These are phyloP conservation scores for Habroteleia sp. DNA, from an alignment of 2,888 invertebrate species.

Conservation along the genomic window DNA sequence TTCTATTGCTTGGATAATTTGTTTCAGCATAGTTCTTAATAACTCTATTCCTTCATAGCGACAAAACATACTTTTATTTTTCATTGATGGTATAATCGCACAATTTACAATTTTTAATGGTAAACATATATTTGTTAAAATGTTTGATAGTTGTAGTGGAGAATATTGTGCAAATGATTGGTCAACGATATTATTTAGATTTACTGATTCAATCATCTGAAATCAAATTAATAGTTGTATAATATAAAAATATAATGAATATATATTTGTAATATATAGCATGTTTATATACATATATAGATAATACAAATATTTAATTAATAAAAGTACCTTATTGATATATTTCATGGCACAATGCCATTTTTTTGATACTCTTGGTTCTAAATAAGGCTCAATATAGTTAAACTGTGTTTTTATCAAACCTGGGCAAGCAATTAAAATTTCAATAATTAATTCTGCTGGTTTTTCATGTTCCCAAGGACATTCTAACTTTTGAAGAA, in stretches of 20 bases:
- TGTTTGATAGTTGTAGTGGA: slow-evolving; percentile 82
- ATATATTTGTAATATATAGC: no score
- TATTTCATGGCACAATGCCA: slow-evolving; percentile 76
- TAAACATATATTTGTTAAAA: slow-evolving; percentile 82
- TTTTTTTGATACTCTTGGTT: slow-evolving; percentile 81
- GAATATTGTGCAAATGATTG: slow-evolving; percentile 81
- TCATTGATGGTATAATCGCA: slow-evolving; percentile 70
- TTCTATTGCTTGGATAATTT: slow-evolving; percentile 77
- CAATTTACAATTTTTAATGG: slow-evolving; percentile 82
- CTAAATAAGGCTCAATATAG: slow-evolving; percentile 84
- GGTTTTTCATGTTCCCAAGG: slow-evolving; percentile 88
- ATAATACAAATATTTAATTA: neutral
- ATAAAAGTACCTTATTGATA: slow-evolving; percentile 68
- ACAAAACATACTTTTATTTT: slow-evolving; percentile 69
- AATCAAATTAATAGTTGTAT: slow-evolving; percentile 26
- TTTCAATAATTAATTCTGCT: slow-evolving; percentile 84
- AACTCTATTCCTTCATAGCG: slow-evolving; percentile 78
- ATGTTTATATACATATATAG: slow-evolving; percentile 3
- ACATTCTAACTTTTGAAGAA: slow-evolving; percentile 85
- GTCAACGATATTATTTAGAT: slow-evolving; percentile 79
- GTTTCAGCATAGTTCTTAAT: slow-evolving; percentile 80
- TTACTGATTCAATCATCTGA: slow-evolving; percentile 73
- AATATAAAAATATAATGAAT: no score
- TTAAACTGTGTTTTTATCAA: slow-evolving; percentile 85
- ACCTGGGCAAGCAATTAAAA: slow-evolving; percentile 87